Evolutionary conservation across 2,113 vertebrate species (phyloP), one percentile per base, ranked within the genome.

Genomic region (Reinhardtius hippoglossoides): DNA sequence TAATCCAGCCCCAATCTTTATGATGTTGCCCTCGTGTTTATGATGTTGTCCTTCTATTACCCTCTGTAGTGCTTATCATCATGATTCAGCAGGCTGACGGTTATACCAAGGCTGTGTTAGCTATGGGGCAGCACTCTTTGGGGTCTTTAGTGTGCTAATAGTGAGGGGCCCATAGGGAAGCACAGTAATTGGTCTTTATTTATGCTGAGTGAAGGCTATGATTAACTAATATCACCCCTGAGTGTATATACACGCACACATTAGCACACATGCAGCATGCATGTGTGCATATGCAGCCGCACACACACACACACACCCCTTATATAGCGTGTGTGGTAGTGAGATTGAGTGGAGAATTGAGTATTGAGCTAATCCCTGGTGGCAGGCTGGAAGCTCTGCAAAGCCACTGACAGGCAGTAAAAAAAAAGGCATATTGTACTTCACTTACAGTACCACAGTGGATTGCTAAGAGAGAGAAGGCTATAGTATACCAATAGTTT

Each of bases 151-250:
- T 84, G 88, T 89, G 84, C 84, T 89, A 90, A 90, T 90, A 89
- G 74, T 55, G 80, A 81, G 77, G 71, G 83, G 82, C 87, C 92
- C 91, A 87, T 77, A 70, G 89, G 90, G 92, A 85, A 92, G 86
- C 76, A 74, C 82, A 90, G 84, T 92, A 94, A 94, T 93, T 93
- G 93, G 78, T 90, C 88, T 91, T 91, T 93, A 92, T 94, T 94
- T 93, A 93, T 93, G 88, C 89, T 86, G 86, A 93, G 89, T 88
- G 88, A 91, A 88, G 87, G 88, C 85, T 89, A 89, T 93, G 92
- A 93, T 93, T 94, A 93, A 93, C 89, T 90, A 93, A 91, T 90
- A 90, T 89, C 87, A 91, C 85, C 89, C 87, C 74, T 79, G 87
- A 89, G 91, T 92, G 85, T 88, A 85, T 81, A 57, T 68, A 71